These are phyloP conservation scores for Drosophila burlai DNA, from an alignment of 1,140 invertebrate species.

Conservation along the genomic window DNA sequence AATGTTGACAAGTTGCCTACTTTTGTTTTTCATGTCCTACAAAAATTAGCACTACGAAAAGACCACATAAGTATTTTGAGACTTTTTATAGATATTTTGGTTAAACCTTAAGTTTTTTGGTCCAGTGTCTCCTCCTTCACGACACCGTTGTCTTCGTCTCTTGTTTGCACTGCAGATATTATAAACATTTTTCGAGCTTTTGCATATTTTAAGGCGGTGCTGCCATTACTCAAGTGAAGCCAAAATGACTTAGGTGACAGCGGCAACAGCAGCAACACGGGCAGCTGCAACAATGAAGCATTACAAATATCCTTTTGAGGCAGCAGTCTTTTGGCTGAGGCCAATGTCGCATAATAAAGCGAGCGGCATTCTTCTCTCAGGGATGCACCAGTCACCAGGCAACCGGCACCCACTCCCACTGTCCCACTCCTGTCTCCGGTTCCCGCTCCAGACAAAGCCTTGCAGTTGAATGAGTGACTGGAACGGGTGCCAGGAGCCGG, in stretches of 20 bases:
- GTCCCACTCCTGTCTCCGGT: conserved; percentile 23
- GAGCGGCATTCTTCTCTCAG: conserved; percentile 62
- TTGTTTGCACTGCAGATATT: conserved; percentile 72
- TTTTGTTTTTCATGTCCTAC: too few species aligned
- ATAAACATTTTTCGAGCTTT: conserved; percentile 78
- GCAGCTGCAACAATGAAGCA: conserved; percentile 57
- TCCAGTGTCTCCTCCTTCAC: background rate
- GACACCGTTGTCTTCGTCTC: conserved; percentile 33
- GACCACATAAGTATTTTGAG: too few species aligned
- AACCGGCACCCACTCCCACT: conserved; percentile 7
- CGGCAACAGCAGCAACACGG: conserved; percentile 18
- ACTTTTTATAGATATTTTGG: too few species aligned
- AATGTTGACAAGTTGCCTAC: background rate
- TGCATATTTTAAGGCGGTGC: conserved; percentile 70
- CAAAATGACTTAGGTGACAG: conserved; percentile 71
- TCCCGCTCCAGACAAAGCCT: conserved; percentile 45
- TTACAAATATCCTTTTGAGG: conserved; percentile 66
- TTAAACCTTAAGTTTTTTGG: background rate
- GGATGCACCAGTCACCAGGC: conserved; percentile 32
- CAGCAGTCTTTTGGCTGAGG: conserved; percentile 46
- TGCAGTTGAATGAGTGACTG: conserved; percentile 34
- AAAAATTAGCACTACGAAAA: too few species aligned
- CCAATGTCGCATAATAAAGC: conserved; percentile 72
- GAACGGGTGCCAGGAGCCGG: background rate
- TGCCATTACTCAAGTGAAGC: conserved; percentile 68